phyloP scores from a whole-genome alignment of 2,797 vertebrate species.

The Gephyroberyx darwinii region DNA sequence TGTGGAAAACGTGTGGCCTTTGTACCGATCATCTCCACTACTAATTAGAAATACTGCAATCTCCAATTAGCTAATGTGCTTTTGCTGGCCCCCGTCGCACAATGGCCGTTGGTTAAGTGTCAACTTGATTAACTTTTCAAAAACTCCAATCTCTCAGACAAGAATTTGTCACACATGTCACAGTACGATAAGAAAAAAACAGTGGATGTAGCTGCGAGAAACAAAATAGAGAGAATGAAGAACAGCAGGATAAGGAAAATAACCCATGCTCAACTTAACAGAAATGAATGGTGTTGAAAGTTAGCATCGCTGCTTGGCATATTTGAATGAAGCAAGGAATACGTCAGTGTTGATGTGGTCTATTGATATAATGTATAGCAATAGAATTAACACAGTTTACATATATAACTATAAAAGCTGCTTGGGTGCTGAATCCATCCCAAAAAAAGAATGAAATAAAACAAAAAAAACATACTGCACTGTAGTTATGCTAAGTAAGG shows the following conservation, averaged over 20 bases:
- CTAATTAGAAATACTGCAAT: slow-evolving; percentile 77
- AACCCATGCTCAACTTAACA: slow-evolving; percentile 20
- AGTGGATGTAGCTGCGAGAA: background rate
- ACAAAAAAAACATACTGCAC: background rate
- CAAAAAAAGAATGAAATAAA: background rate
- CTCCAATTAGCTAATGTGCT: slow-evolving; percentile 68
- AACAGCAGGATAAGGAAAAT: slow-evolving; percentile 7
- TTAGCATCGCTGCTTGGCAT: background rate
- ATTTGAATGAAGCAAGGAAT: background rate
- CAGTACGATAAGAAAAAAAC: slow-evolving; percentile 18
- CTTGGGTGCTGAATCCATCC: background rate
- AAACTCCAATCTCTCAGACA: slow-evolving; percentile 81
- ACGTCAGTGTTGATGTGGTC: background rate
- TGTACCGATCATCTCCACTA: slow-evolving; percentile 75
- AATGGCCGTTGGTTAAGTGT: slow-evolving; percentile 80
- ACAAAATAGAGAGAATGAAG: slow-evolving; percentile 8
- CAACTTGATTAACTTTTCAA: slow-evolving; percentile 88
- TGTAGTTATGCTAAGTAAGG: background rate
- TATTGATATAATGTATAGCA: background rate
- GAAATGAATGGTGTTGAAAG: slow-evolving; percentile 1
- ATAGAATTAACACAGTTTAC: no score
- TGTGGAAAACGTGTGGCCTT: slow-evolving; percentile 58
- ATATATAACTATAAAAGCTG: no score
- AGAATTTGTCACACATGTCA: slow-evolving; percentile 71
- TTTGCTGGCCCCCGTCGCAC: slow-evolving; percentile 75